Base-by-base conservation (phyloP, 2,797 vertebrate genomes). In the Ispidina picta region DNA sequence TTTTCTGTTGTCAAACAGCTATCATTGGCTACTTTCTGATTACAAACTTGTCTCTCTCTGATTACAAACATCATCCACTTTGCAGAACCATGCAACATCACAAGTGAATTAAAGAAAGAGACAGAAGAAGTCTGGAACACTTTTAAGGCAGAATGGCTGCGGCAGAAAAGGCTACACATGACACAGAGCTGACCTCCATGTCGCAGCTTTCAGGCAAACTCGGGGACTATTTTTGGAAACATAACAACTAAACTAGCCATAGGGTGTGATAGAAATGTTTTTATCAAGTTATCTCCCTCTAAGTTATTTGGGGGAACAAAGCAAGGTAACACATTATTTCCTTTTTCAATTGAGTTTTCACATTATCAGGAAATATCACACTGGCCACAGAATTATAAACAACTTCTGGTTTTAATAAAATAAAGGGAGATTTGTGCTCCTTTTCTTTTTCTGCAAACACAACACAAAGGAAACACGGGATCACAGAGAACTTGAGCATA, bases 251-350 rank as follows among this genome's bases (percentile, higher is more conserved):
- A 85, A 80, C 63, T 78, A 85, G 77, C 39, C 55, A 63, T 31
- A 94, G 78, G 75, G 54, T 90, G 69, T 69, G 81, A 92, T n/a
- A 82, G n/a, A 74, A 95, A 91, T 77, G 68, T 62, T 91, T 86
- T 84, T 92, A 89, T 91, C 80, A 71, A 71, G 58, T 85, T 71
- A 82, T 69, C 58, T 83, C 21, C 48, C 9, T 78, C 44, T 58
- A 59, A 69, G 81, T 83, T 88, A 92, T 91, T 91, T 70, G 28
- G 7, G 66, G 59, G 65, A 96, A 95, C 94, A 96, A 96, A 86
- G 51, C 59, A 94, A 94, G 86, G 83, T 44, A 91, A 59, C 48
- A 60, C 33, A 90, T 74, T 93, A 83, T 72, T 95, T 96, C 91
- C 91, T 86, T 91, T 90, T 62, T 69, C 51, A 93, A 80, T n/a